A percentile compares a stretch with the other conserved stretches of the same genome.
phyloP scores from a whole-genome alignment of 2,797 vertebrate genomes.

The Peromyscus aztecus region DNA sequence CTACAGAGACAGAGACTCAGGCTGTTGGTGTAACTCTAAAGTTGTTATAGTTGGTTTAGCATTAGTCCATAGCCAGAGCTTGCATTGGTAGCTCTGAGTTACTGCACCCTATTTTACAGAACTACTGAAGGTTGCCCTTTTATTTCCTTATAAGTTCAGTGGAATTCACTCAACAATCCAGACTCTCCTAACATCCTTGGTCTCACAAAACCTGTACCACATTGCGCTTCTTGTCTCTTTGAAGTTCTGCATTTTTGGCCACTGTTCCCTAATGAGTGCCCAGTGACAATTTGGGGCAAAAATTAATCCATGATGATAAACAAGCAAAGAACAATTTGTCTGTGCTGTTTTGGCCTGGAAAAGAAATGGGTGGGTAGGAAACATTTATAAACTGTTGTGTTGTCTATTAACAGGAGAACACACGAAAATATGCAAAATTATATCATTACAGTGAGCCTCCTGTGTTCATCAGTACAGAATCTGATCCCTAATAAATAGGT shows the following conservation, averaged over 20 bases:
- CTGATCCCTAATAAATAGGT: neutral
- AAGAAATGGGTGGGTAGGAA: neutral
- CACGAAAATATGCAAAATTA: neutral
- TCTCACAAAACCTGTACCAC: neutral
- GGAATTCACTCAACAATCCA: rapidly evolving
- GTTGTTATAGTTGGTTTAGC: neutral
- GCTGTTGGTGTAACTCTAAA: neutral
- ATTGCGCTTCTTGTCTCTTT: neutral
- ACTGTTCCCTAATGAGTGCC: neutral
- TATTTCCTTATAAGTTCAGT: neutral
- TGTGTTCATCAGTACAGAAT: neutral
- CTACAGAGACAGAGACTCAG: neutral
- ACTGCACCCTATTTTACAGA: neutral
- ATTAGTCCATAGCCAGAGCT: neutral
- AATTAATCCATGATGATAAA: neutral
- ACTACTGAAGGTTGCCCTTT: neutral
- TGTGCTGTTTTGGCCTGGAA: rapidly evolving
- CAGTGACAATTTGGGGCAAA: neutral
- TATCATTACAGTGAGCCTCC: neutral
- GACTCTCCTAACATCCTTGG: neutral
- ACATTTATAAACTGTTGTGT: neutral
- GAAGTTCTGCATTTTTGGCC: neutral
- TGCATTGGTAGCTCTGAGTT: neutral
- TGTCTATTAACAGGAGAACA: neutral
- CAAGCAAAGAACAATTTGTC: neutral